Percentiles rank a stretch among this genome's conserved stretches.
Evolutionary conservation across 2,113 vertebrate species (phyloP).

Genomic region (Strix aluco): DNA sequence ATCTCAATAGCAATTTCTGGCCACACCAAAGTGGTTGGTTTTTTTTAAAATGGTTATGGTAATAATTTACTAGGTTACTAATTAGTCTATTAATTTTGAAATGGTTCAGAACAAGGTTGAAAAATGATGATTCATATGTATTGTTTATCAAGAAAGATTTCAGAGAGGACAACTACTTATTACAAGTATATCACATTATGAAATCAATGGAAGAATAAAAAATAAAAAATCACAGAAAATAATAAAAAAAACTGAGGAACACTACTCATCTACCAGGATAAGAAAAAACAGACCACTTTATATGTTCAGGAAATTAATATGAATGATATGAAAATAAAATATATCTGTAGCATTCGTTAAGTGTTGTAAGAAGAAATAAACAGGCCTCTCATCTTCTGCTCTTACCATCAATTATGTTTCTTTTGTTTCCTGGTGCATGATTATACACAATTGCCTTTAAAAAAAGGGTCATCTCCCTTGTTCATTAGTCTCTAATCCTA

Average conservation of each 20-base stretch:
- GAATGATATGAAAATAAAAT: neutral
- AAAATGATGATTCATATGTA: conserved; percentile 63
- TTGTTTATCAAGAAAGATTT: conserved; percentile 53
- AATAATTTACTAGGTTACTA: conserved; percentile 63
- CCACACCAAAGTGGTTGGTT: conserved; percentile 57
- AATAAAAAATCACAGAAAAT: neutral
- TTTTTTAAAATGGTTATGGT: conserved; percentile 52
- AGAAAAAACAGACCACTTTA: neutral
- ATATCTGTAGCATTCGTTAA: neutral
- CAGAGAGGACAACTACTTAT: neutral
- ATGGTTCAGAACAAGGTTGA: conserved; percentile 60
- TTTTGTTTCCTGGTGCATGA: neutral
- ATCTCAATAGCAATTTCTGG: conserved; percentile 36
- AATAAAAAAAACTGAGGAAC: neutral
- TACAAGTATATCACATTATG: neutral
- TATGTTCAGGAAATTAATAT: neutral
- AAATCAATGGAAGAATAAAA: neutral
- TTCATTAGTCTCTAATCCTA: neutral
- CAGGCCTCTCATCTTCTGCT: neutral
- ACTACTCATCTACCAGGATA: neutral
- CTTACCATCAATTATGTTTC: neutral
- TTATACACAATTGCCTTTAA: neutral
- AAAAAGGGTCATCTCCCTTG: neutral
- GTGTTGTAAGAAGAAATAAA: neutral
- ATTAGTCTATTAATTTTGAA: conserved; percentile 68